phyloP scores from a whole-genome alignment of 2,113 vertebrate genomes.

The Ceuthmochares aereus region DNA sequence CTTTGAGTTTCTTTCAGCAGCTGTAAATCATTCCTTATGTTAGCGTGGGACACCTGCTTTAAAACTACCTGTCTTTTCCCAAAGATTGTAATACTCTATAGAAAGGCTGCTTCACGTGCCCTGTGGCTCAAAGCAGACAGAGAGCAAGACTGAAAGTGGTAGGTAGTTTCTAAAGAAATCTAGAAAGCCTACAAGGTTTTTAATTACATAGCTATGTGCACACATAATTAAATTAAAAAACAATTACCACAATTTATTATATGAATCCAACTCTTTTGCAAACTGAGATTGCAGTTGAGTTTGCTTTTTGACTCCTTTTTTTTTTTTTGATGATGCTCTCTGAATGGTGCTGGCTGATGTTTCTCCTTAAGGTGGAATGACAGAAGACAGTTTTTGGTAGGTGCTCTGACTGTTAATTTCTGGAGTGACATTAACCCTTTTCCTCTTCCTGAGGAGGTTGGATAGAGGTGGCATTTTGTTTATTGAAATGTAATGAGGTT shows the following conservation, averaged over 20 bases:
- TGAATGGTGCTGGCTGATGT: not conserved
- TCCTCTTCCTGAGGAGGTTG: not conserved
- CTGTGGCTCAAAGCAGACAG: not conserved
- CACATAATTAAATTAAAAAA: conserved; percentile 38
- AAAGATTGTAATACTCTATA: not conserved
- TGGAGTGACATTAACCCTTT: not conserved
- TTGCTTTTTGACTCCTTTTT: not conserved
- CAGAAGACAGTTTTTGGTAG: not conserved
- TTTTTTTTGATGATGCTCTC: not conserved
- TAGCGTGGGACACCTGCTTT: not conserved
- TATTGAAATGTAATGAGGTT: not conserved
- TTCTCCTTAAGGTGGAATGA: not conserved
- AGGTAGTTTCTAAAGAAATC: conserved; percentile 1
- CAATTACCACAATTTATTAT: not conserved
- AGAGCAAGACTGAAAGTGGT: not conserved
- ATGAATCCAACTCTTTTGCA: not conserved
- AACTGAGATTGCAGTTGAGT: not conserved
- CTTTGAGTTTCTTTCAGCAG: not conserved
- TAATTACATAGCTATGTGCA: not conserved
- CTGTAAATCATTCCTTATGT: not conserved
- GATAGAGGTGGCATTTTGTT: not conserved
- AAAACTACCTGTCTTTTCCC: not conserved
- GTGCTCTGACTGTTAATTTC: not conserved
- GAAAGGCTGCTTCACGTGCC: not conserved
- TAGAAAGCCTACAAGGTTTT: not conserved